Percentiles rank a stretch among this genome's conserved stretches.
Evolutionary conservation across 1,140 invertebrate species (phyloP).

Genomic region (Sinella curviseta): DNA sequence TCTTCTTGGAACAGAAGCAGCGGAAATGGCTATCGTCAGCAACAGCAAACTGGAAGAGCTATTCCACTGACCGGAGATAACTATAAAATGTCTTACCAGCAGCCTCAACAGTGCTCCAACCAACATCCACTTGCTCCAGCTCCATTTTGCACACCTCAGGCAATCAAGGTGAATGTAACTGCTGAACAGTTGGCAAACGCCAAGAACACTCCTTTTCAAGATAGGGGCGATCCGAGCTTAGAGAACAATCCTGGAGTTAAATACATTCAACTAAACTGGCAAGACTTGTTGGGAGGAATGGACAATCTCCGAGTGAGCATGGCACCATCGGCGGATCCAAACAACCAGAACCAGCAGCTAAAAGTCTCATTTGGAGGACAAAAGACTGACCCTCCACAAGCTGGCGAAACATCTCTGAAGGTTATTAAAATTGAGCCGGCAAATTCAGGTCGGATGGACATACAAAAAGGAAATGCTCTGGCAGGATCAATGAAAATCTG

Average conservation of each 20-base stretch:
- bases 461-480: not conserved
- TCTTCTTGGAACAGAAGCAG: not conserved
- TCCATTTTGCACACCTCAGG: not conserved
- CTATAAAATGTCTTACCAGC: not conserved
- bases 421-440: slow-evolving; percentile 31
- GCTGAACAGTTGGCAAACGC: slow-evolving; percentile 10
- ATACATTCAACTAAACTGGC: slow-evolving; percentile 31
- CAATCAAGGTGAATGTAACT: slow-evolving; percentile 19
- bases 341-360: slow-evolving; percentile 33
- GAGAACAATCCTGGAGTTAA: slow-evolving; percentile 16
- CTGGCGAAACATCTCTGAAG: slow-evolving; percentile 29
- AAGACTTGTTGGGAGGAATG: slow-evolving; percentile 32
- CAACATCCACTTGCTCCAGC: not conserved
- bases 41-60: not conserved
- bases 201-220: not conserved
- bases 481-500: slow-evolving; percentile 6
- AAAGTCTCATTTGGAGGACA: slow-evolving; percentile 29
- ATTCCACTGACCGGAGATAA: not conserved
- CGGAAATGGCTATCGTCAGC: not conserved
- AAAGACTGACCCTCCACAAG: slow-evolving; percentile 10
- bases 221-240: not conserved
- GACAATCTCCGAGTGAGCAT: slow-evolving; percentile 30
- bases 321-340: slow-evolving; percentile 26
- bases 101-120: not conserved
- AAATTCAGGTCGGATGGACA: not conserved